These are phyloP conservation scores for Herpailurus yagouaroundi DNA, from an alignment of 2,113 vertebrate species.

Conservation along the genomic window DNA sequence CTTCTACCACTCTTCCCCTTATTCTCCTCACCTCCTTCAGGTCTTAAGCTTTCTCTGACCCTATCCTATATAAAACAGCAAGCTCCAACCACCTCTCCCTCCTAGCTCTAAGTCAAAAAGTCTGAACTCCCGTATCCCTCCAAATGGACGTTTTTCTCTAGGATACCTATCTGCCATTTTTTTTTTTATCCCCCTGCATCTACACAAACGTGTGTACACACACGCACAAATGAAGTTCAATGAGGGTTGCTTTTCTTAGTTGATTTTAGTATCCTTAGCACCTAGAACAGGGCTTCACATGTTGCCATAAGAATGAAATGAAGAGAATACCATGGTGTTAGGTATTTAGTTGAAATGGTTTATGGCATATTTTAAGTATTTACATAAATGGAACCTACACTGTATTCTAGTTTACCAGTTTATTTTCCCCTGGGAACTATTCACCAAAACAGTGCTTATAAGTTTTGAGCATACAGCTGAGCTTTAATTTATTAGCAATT, in stretches of 20 bases:
- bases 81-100: not conserved
- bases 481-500: slow-evolving; percentile 40
- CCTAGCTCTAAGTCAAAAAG: not conserved
- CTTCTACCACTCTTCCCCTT: not conserved
- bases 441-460: slow-evolving; percentile 51
- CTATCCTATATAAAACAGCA: not conserved
- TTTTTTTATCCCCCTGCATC: not conserved
- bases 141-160: not conserved
- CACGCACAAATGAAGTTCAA: not conserved
- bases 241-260: not conserved
- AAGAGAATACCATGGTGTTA: not conserved
- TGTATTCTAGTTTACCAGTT: slow-evolving; percentile 55
- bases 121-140: not conserved
- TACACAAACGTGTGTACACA: not conserved
- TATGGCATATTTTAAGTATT: slow-evolving; percentile 1
- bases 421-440: slow-evolving; percentile 32
- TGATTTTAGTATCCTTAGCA: slow-evolving; percentile 35
- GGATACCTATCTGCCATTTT: not conserved
- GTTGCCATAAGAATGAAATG: not conserved
- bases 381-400: not conserved
- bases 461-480: not conserved
- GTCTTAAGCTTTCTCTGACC: not conserved
- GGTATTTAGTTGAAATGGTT: slow-evolving; percentile 40
- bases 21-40: not conserved
- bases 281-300: not conserved